Percentiles rank a stretch among this genome's conserved stretches.
phyloP scores from a whole-genome alignment of 2,888 invertebrate genomes.

The Heliconius cydno region DNA sequence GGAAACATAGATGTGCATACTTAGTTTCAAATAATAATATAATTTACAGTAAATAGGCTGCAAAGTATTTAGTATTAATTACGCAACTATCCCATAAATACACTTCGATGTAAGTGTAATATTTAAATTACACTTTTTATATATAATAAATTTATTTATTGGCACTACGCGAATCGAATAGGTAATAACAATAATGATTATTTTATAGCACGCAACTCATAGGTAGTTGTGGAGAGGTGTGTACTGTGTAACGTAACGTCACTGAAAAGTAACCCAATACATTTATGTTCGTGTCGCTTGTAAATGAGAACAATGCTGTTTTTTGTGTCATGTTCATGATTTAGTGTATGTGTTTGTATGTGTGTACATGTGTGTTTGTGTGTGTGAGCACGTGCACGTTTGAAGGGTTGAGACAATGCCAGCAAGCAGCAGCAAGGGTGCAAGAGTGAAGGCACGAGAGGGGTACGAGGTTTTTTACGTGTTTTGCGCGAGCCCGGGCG shows the following conservation, averaged over 20 bases:
- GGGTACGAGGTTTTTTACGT: constrained; percentile 54
- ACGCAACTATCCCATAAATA: too few species aligned
- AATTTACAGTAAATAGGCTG: neutral
- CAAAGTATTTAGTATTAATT: neutral
- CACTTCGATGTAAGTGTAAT: neutral
- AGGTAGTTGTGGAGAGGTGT: neutral
- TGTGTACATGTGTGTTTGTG: neutral
- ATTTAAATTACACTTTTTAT: neutral
- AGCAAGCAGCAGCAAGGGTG: neutral
- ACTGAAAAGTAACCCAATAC: constrained; percentile 35
- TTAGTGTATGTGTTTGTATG: constrained; percentile 35
- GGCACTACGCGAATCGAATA: neutral
- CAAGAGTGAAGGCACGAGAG: constrained; percentile 45
- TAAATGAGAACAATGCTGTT: constrained; percentile 47
- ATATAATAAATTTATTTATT: neutral
- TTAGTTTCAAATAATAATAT: neutral
- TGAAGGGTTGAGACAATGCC: constrained; percentile 41
- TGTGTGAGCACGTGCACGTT: constrained; percentile 42
- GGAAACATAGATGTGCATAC: neutral
- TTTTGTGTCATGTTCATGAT: constrained; percentile 41
- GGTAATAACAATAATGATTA: constrained; percentile 19
- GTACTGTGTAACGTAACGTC: constrained; percentile 20
- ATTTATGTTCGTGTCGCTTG: constrained; percentile 37
- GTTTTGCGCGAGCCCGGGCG: constrained; percentile 50
- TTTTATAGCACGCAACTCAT: constrained; percentile 11